Evolutionary conservation across 2,797 vertebrate species (phyloP), one percentile per base, ranked within the genome.

Genomic region (Diceros bicornis): DNA sequence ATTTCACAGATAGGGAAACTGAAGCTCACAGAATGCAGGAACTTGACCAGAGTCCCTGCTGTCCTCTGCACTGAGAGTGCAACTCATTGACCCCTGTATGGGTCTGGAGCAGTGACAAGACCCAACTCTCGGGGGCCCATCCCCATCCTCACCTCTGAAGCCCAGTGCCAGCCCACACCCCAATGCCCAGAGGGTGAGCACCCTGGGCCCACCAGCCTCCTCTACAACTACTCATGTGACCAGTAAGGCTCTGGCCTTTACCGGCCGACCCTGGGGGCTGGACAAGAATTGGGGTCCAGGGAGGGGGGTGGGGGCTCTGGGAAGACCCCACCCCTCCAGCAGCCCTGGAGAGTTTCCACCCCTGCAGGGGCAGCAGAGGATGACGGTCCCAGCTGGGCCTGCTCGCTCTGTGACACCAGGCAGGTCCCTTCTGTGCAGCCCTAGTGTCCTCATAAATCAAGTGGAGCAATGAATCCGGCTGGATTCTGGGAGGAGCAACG

Each of bases 251-350:
- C 62, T 75, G 41, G 6, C 8, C 34, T 74, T 83, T 25, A n/a
- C 0, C 0, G 77, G 50, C 18, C 7, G 14, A 57, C 41, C 71
- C 37, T 3, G 29, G 52, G 10, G 47, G 10, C 71, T 78, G 34
- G 59, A 55, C 44, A 37, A 29, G 29, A 85, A 27, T 4, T 72
- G 10, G 8, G 57, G 47, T n/a, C 17, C 17, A 14, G 61, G 59
- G 2, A 0, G 4, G n/a, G 32, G 11, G 16, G 14, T 16, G n/a
- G 32, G 11, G 16, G 14, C 23, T 37, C 50, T n/a, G 11, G 32
- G 55, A 84, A 94, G 47, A 29, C 41, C n/a, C 23, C 21, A 18
- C 6, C 4, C 44, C 27, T 50, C 57, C 52, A 6, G 7, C 20
- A 83, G 21, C 8, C 27, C 14, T 7, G 27, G 74, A 25, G 21